A percentile compares a stretch with the other conserved stretches of the same genome.
Evolutionary conservation across 2,888 invertebrate genomes (phyloP).

Genomic region (Ligdia adustata): DNA sequence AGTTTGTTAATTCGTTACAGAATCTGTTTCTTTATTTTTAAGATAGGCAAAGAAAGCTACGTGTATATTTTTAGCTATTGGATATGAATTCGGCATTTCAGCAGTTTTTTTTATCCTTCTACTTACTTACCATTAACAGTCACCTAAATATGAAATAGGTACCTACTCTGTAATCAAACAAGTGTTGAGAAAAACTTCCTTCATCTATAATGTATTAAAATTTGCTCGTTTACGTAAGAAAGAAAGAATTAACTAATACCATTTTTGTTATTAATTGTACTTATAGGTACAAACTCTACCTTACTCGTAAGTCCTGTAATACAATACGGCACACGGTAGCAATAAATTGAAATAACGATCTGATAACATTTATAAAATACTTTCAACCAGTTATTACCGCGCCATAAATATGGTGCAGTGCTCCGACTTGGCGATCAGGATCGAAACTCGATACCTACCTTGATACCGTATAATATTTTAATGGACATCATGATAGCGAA

Average conservation of each 20-base stretch:
- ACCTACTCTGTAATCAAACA: too few species aligned
- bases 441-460: constrained; percentile 33
- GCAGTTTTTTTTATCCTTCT: too few species aligned
- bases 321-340: constrained; percentile 39
- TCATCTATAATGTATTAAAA: too few species aligned
- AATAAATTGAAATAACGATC: constrained; percentile 49
- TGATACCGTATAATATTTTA: constrained; percentile 20
- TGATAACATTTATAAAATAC: constrained; percentile 44
- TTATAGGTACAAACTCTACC: background rate
- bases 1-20: constrained; percentile 51
- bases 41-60: constrained; percentile 14
- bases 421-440: constrained; percentile 39
- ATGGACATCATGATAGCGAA: constrained; percentile 8
- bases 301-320: constrained; percentile 20
- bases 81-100: too few species aligned
- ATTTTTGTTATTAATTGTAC: too few species aligned
- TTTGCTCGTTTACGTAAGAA: too few species aligned
- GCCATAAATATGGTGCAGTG: constrained; percentile 45
- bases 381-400: constrained; percentile 47
- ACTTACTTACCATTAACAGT: too few species aligned
- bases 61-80: background rate
- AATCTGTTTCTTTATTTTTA: constrained; percentile 22
- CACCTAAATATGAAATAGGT: too few species aligned
- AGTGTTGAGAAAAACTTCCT: too few species aligned
- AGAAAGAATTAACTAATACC: too few species aligned